Conservation (phyloP, 2,888 invertebrate genomes). For the Lepidochrysops patricia region DNA sequence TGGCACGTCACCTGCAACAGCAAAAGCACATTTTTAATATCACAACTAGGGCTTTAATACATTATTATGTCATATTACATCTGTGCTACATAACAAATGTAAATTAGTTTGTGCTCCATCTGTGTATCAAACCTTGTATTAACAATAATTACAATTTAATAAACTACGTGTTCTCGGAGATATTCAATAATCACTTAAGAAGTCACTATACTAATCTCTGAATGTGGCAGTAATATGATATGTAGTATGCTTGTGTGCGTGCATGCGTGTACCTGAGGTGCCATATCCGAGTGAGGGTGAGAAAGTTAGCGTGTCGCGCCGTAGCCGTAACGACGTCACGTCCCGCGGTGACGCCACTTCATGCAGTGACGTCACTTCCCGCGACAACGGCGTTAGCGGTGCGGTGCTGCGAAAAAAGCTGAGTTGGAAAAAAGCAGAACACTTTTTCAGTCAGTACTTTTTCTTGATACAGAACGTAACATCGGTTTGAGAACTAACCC, state of each 20-base stretch:
- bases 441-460: too few species aligned
- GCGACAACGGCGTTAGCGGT: conserved; percentile 4
- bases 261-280: background rate
- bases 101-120: too few species aligned
- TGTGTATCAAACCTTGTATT: too few species aligned
- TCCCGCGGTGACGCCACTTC: conserved; percentile 13
- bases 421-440: background rate
- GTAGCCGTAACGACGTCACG: conserved; percentile 20
- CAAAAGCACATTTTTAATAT: background rate
- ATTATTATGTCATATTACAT: too few species aligned
- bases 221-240: background rate
- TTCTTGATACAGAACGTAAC: too few species aligned
- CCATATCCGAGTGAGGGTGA: background rate
- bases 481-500: too few species aligned
- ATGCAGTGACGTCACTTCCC: background rate
- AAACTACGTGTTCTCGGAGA: too few species aligned
- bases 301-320: background rate
- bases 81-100: too few species aligned
- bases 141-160: too few species aligned
- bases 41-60: too few species aligned
- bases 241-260: background rate
- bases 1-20: conserved; percentile 36
- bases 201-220: too few species aligned
- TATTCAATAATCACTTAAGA: too few species aligned
- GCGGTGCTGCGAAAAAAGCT: background rate